Evolutionary conservation across 2,888 invertebrate genomes (phyloP), one percentile per base, ranked within the genome.

Genomic region (Cosmia pyralina): DNA sequence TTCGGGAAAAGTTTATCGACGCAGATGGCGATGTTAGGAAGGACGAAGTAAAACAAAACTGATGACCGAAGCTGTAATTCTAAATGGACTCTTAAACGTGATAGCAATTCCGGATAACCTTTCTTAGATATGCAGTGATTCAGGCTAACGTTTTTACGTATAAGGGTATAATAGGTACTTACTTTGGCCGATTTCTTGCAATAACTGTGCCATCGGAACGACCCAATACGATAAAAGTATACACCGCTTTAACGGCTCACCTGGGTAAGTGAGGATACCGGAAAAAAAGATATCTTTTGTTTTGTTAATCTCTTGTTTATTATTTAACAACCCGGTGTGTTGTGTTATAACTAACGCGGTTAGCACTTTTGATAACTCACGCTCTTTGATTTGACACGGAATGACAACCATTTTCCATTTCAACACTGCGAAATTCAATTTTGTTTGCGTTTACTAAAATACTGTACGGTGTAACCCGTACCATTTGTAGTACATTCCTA

Each of bases 391-490:
- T 48, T 48, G 48, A 46, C 15, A 46, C 10, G 19, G 19, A 50
- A 19, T 4, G 19, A 50, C 19, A 0, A 19, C 10, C 19, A 50
- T 50, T 50, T 50, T 50, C 4, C 4, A 19, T 50, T 50, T 19
- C 50, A 15, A 0, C 38, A 38, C 38, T n/a, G n/a, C n/a, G n/a
- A n/a, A n/a, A n/a, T n/a, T n/a, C n/a, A n/a, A n/a, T n/a, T n/a
- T n/a, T n/a, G n/a, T n/a, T n/a, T n/a, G n/a, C n/a, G n/a, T n/a
- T n/a, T n/a, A n/a, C n/a, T n/a, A n/a, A 41, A 41, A 41, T 41
- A 41, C 41, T 41, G 7, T 41, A 41, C 81, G 62, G 81, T 82
- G 81, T 83, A 22, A 83, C 6, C 17, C 28, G 0, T 63, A 38
- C 64, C 81, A 38, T 4, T 7, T 4, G 11, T 50, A 72, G 63